Conservation (phyloP, 2,888 invertebrate genomes). For the Eugnorisma glareosa region DNA sequence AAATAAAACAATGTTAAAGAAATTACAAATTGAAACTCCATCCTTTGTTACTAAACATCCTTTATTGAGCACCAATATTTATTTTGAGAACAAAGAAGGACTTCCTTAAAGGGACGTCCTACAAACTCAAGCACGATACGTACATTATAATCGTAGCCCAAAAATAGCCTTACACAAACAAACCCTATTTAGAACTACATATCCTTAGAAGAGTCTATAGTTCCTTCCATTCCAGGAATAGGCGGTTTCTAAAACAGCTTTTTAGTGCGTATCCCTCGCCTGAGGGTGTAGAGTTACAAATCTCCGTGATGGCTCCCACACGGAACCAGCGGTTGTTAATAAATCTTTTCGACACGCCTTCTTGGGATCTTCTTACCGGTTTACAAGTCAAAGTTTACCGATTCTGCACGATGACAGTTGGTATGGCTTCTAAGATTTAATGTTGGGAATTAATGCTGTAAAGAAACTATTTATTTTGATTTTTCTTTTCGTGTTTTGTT, state of each 20-base stretch:
- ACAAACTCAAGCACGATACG: slow-evolving; percentile 33
- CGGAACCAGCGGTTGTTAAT: slow-evolving; percentile 70
- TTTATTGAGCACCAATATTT: slow-evolving; percentile 52
- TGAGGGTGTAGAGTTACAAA: slow-evolving; percentile 76
- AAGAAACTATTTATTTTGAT: slow-evolving; percentile 35
- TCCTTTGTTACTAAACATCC: slow-evolving; percentile 41
- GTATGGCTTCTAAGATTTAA: slow-evolving; percentile 62
- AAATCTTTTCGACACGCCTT: slow-evolving; percentile 77
- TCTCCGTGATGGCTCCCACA: slow-evolving; percentile 75
- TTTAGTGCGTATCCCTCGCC: slow-evolving; percentile 68
- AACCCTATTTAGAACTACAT: slow-evolving; percentile 67
- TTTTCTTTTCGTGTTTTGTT: slow-evolving; percentile 11
- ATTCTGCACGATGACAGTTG: slow-evolving; percentile 65
- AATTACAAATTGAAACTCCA: slow-evolving; percentile 28
- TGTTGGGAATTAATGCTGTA: slow-evolving; percentile 20
- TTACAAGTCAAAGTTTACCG: slow-evolving; percentile 72
- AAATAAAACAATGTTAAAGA: slow-evolving; percentile 20
- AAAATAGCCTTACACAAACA: slow-evolving; percentile 63
- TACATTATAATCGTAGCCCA: slow-evolving; percentile 41
- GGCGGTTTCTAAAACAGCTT: slow-evolving; percentile 74
- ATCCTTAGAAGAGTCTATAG: slow-evolving; percentile 53
- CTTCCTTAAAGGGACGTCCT: slow-evolving; percentile 34
- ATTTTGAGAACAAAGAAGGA: slow-evolving; percentile 51
- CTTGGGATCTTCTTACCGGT: slow-evolving; percentile 72
- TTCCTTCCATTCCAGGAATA: slow-evolving; percentile 73